Base-by-base conservation (phyloP, 1,140 invertebrate species). In the Nephotettix cincticeps region DNA sequence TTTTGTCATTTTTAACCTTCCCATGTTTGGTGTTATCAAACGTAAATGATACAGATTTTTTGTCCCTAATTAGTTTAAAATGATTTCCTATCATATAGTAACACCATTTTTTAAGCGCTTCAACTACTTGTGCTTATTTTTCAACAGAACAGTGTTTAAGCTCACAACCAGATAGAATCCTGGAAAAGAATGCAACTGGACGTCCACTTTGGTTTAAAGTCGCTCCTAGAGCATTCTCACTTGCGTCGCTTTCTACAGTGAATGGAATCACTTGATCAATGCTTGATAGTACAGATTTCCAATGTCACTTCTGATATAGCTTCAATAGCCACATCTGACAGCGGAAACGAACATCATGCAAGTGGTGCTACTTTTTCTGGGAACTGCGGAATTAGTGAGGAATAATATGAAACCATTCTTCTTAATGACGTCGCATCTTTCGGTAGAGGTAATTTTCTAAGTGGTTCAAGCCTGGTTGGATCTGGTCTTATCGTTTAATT, bases 101-200 rank as follows among this genome's bases (percentile, higher is more conserved):
- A 27, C 58, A 27, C 58, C 13, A 63, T 63, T 63, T 63, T 25
- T 27, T 11, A 9, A 63, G 29, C 6, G 58, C 58, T 63, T 63
- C 58, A 28, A 63, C 13, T 4, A 63, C 58, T 28, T 63, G 27
- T 27, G 58, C 13, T 63, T 63, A 19, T 63, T 63, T n/a, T 28
- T 63, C 13, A 25, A 30, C 58, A 27, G 13, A 27, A 63, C 21
- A 63, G 19, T 63, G 58, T 27, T 28, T 63, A 9, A 4, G 58
- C 29, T 63, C 58, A 13, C 21, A 63, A 9, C 28, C 28, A 28
- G 13, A 63, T 13, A 63, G 21, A 14, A 28, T 63, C 19, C 58
- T 63, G 9, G 58, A 63, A 63, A 63, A 63, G 13, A 63, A 63
- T 13, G 23, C 58, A 28, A 30, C 58, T 27, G 23, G 27, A 14